These are phyloP conservation scores for Alosa sapidissima DNA, from an alignment of 2,797 vertebrate genomes.

Conservation along the genomic window DNA sequence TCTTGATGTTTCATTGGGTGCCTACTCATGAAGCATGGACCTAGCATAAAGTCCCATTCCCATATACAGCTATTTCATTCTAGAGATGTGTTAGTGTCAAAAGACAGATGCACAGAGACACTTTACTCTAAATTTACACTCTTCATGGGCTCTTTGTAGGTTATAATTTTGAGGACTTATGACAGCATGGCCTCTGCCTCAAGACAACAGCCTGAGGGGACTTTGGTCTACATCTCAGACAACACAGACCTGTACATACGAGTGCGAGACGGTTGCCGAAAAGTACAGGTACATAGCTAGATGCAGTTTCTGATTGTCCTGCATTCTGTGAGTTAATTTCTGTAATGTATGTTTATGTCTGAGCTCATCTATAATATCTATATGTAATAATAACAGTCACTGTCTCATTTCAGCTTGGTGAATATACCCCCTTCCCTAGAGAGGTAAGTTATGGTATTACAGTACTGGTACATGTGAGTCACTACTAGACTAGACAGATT, in stretches of 20 bases:
- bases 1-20: not conserved
- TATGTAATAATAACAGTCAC: not conserved
- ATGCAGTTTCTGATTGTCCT: not conserved
- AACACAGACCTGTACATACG: slow-evolving; percentile 84
- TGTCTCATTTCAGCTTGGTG: slow-evolving; percentile 79
- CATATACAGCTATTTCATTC: no score
- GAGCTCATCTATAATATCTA: not conserved
- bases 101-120: not conserved
- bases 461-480: not conserved
- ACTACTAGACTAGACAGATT: not conserved
- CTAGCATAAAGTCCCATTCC: no score
- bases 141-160: slow-evolving; percentile 62
- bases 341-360: not conserved
- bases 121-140: not conserved
- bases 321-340: not conserved
- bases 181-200: slow-evolving; percentile 77
- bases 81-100: no score
- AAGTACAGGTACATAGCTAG: slow-evolving; percentile 75
- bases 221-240: slow-evolving; percentile 80
- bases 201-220: slow-evolving; percentile 78
- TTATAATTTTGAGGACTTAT: slow-evolving; percentile 77
- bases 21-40: not conserved
- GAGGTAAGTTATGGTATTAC: slow-evolving; percentile 59
- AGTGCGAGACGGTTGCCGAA: slow-evolving; percentile 81
- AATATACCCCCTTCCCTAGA: slow-evolving; percentile 69